Evolutionary conservation across 1,140 invertebrate species (phyloP).

Genomic region (Drosophila pachea): DNA sequence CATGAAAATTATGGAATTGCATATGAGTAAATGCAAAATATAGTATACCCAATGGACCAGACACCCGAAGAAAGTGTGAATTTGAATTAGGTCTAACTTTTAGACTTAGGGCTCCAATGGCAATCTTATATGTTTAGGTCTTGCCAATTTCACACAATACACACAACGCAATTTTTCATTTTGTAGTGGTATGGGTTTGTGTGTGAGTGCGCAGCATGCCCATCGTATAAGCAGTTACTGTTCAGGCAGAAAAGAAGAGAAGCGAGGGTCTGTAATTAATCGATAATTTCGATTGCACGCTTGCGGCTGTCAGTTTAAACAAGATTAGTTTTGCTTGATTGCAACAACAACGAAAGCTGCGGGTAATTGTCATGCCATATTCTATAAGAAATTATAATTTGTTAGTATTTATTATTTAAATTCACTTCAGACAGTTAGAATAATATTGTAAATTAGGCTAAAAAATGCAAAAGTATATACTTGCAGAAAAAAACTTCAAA

Average conservation of each 20-base stretch:
- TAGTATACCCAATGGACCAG: not conserved
- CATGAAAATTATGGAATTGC: slow-evolving; percentile 18
- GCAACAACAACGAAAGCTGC: slow-evolving; percentile 2
- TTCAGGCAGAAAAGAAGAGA: slow-evolving; percentile 15
- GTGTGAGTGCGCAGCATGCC: slow-evolving; percentile 57
- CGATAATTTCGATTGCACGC: slow-evolving; percentile 45
- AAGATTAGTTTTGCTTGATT: slow-evolving; percentile 10
- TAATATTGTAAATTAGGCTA: not conserved
- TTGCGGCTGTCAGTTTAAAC: slow-evolving; percentile 9
- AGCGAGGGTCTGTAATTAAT: slow-evolving; percentile 34
- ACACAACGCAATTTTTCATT: slow-evolving; percentile 25
- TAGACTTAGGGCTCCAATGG: slow-evolving; percentile 16
- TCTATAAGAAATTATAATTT: not conserved
- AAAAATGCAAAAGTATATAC: too few species aligned
- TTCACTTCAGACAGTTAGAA: too few species aligned
- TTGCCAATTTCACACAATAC: slow-evolving; percentile 36
- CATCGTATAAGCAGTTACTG: slow-evolving; percentile 29
- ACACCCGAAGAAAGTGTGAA: slow-evolving; percentile 14
- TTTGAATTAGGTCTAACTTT: slow-evolving; percentile 10
- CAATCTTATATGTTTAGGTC: slow-evolving; percentile 1
- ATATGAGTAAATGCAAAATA: not conserved
- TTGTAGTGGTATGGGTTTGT: slow-evolving; percentile 19
- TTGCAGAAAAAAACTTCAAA: too few species aligned
- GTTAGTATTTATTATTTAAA: too few species aligned
- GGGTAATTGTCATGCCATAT: slow-evolving; percentile 5